Base-by-base conservation (phyloP, 2,888 invertebrate species). In the Odontomyia ornata region DNA sequence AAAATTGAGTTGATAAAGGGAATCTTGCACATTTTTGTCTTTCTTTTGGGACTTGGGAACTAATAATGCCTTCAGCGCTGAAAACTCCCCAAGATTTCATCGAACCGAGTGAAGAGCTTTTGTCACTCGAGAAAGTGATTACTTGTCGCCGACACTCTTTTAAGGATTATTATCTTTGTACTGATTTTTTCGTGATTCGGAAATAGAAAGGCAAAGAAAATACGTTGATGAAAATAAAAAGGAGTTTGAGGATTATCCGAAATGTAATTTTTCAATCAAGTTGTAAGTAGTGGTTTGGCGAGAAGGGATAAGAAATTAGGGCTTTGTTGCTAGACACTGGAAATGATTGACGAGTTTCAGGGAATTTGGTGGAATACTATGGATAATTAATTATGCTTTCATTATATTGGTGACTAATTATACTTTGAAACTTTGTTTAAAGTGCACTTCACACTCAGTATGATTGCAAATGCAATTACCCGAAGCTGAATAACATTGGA, bases 211-310 rank as follows among this genome's bases (percentile, higher is more conserved):
- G 43, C n/a, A 21, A 47, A 69, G 30, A 23, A 43, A 47, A 13
- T 7, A 25, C 46, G 46, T 36, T 36, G 65, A 69, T 69, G 46
- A 69, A 27, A 69, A 47, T 46, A 23, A 18, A 23, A 69, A 25
- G 25, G 36, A 36, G 36, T 36, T 7, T 9, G 30, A 69, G 46
- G 47, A 47, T 47, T 30, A 69, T 69, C 69, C 47, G 47, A 69
- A 69, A 69, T 69, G 69, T 69, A 69, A 69, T 69, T 69, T 69
- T 69, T 69, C 69, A 69, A 47, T 47, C 47, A 46, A 18, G 47
- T 46, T 69, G 69, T 69, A 69, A 47, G 67, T 67, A 67, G 21
- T 18, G 27, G 23, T 25, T 28, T 69, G 21, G 21, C 7, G 9
- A 18, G n/a, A 11, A 25, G 46, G 69, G 36, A 65, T 65, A 36